A percentile compares a stretch with the other conserved stretches of the same genome.
Conservation (phyloP, 2,113 vertebrate species). For the Prinia subflava region DNA sequence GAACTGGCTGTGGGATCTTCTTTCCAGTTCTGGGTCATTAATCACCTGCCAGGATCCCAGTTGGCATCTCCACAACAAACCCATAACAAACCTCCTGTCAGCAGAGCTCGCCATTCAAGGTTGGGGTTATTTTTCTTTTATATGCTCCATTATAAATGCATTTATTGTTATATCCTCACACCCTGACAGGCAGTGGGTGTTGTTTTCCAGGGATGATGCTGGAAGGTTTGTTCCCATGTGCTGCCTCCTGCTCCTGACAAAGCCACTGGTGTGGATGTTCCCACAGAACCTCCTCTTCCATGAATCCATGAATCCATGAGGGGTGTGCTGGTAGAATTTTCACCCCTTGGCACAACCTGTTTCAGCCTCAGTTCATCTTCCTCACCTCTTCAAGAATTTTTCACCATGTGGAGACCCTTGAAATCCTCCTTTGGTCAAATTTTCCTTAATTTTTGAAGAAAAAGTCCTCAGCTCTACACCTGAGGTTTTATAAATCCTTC, state of each 20-base stretch:
- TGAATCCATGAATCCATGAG: too few species aligned
- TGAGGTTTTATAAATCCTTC: background rate
- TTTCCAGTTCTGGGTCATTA: background rate
- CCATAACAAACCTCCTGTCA: background rate
- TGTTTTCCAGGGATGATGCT: background rate
- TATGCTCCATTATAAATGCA: background rate
- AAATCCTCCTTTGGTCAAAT: background rate
- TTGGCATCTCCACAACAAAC: background rate
- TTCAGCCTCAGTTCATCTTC: background rate
- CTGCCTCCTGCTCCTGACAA: background rate
- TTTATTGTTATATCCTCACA: background rate
- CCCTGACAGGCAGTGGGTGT: background rate
- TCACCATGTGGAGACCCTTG: fast-evolving
- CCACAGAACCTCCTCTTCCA: background rate
- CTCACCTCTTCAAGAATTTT: background rate
- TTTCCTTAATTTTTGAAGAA: background rate
- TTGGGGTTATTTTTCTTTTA: background rate
- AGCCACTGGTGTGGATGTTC: background rate
- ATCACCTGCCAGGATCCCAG: background rate
- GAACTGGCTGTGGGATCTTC: background rate
- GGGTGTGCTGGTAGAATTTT: background rate
- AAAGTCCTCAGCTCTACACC: background rate
- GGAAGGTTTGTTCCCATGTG: background rate
- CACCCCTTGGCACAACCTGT: background rate
- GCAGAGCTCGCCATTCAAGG: background rate